A percentile compares a stretch with the other conserved stretches of the same genome.
Conservation (phyloP, 2,888 invertebrate genomes). For the Drosophila vallismaia region DNA sequence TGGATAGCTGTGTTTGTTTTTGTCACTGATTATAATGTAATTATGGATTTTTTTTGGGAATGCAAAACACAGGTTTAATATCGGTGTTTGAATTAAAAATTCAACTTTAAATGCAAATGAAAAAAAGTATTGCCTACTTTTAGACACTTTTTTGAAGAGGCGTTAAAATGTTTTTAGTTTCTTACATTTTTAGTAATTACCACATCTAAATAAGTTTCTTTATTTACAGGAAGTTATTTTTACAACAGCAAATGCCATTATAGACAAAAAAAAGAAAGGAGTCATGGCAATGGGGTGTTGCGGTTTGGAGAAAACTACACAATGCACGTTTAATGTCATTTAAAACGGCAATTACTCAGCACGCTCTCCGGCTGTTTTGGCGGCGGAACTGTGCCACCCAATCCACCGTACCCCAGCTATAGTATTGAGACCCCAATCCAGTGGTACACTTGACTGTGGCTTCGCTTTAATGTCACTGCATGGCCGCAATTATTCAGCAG, state of each 20-base stretch:
- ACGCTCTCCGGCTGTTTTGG: conserved; percentile 56
- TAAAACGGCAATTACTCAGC: conserved; percentile 79
- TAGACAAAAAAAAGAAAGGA: conserved; percentile 42
- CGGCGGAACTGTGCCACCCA: conserved; percentile 31
- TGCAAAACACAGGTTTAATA: too few species aligned
- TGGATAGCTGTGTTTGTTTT: background rate
- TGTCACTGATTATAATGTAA: background rate
- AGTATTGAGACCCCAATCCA: background rate
- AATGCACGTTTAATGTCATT: conserved; percentile 79
- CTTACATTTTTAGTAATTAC: too few species aligned
- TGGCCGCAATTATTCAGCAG: conserved; percentile 73
- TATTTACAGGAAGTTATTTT: too few species aligned
- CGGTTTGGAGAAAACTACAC: conserved; percentile 54
- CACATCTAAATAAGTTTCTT: too few species aligned
- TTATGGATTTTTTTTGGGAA: background rate
- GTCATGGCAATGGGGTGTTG: background rate
- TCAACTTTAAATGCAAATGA: too few species aligned
- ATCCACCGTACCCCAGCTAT: background rate
- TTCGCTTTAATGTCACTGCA: conserved; percentile 73
- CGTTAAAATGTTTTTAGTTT: too few species aligned
- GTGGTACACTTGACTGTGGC: conserved; percentile 54
- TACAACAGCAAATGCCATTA: conserved; percentile 27
- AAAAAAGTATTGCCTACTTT: too few species aligned
- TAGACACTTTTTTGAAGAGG: too few species aligned
- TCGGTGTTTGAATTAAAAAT: too few species aligned